Evolutionary conservation across 2,113 vertebrate species (phyloP).

Genomic region (Catharus minimus): DNA sequence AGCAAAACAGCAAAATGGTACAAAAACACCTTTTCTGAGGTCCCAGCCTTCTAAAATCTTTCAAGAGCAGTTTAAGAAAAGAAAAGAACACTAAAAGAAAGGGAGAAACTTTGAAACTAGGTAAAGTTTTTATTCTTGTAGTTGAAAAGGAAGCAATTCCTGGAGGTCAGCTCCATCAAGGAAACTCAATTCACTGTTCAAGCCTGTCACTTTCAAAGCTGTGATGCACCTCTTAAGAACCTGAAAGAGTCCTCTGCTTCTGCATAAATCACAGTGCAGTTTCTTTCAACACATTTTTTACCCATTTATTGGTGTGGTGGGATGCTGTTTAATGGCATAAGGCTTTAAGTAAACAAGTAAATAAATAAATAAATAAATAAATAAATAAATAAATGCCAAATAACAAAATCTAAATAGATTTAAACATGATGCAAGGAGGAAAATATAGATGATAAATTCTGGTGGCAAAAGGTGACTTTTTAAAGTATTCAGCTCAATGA

Average conservation of each 20-base stretch:
- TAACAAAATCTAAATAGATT: background rate
- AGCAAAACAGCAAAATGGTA: background rate
- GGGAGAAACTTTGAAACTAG: constrained; percentile 35
- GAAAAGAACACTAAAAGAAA: constrained; percentile 11
- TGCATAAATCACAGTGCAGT: background rate
- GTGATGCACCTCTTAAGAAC: background rate
- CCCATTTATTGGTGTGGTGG: background rate
- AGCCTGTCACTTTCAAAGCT: constrained; percentile 35
- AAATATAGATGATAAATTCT: constrained; percentile 2
- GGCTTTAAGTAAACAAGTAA: constrained; percentile 13
- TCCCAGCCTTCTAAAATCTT: background rate
- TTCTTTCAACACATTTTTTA: constrained; percentile 27
- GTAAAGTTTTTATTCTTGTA: constrained; percentile 22
- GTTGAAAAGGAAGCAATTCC: constrained; percentile 33
- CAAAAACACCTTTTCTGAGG: constrained; percentile 3
- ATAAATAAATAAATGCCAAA: background rate
- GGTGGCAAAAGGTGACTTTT: constrained; percentile 1
- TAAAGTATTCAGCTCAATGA: constrained; percentile 12
- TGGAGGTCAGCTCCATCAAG: constrained; percentile 47
- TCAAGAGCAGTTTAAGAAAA: background rate
- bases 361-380: background rate
- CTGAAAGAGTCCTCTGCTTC: constrained; percentile 10
- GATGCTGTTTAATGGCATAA: background rate
- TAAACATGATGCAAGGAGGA: background rate
- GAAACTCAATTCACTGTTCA: constrained; percentile 22